Base-by-base conservation (phyloP, 2,113 vertebrate genomes). In the Urocynchramus pylzowi region DNA sequence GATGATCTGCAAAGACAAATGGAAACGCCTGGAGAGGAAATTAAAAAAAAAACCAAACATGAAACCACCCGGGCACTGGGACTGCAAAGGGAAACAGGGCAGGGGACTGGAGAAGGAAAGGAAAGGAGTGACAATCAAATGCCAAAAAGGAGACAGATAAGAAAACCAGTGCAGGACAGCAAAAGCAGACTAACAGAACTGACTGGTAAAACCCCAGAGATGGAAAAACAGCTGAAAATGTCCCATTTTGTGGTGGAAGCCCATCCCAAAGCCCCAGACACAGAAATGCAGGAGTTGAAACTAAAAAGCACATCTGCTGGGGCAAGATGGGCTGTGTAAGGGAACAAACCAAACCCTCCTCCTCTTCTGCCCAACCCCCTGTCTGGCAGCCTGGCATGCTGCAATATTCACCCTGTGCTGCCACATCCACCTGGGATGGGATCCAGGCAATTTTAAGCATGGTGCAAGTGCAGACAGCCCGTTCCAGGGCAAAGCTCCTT, bases 1-100 rank as follows among this genome's bases (percentile, higher is more conserved):
- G 95, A 95, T 71, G 90, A 94, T 95, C 85, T 90, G 60, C 92
- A 92, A 93, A 90, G 95, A 96, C 92, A 93, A 96, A 95, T 94
- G 88, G 88, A 96, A 96, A 90, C 0, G 86, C 71, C 92, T 56
- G 31, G 45, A 96, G 60, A 96, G 85, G 86, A 93, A 93, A 95
- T 92, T 45, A 60, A 74, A 75, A 80, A 69, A 73, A 69, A 81
- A 77, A 1, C 21, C 12, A 70, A 91, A 84, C 80, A 70, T 6
- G 11, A 76, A 93, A 77, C 39, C 59, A 93, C 24, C 28, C 30
- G 0, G 89, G 71, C 59, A 80, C 37, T 42, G 59, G 45, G 59
- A 91, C 37, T 63, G 85, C 67, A 45, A 64, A 87, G 74, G 61
- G 84, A 95, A 91, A 61, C 15, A 3, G 60, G 71, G 77, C 69